phyloP scores from a whole-genome alignment of 2,888 invertebrate species.

The Euclidia mi region DNA sequence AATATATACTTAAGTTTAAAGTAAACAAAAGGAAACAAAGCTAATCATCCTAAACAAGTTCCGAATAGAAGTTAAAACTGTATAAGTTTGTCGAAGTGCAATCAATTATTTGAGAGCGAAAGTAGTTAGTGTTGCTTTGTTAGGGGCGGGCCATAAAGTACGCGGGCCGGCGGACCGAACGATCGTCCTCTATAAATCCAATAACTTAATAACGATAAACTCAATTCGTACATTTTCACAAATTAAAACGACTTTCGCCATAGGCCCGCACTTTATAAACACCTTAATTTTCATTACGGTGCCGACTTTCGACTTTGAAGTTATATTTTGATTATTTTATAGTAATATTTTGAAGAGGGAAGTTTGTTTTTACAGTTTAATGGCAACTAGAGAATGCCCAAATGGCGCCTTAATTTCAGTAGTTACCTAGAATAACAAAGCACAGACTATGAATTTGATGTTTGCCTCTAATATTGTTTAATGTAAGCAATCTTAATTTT shows the following conservation, averaged over 20 bases:
- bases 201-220: slow-evolving; percentile 68
- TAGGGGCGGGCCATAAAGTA: slow-evolving; percentile 41
- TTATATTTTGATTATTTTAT: slow-evolving; percentile 17
- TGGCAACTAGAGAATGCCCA: background rate
- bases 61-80: slow-evolving; percentile 42
- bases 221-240: slow-evolving; percentile 74
- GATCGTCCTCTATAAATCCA: slow-evolving; percentile 67
- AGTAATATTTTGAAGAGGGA: slow-evolving; percentile 11
- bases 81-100: slow-evolving; percentile 42
- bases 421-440: background rate
- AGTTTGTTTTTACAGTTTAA: slow-evolving; percentile 14
- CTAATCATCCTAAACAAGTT: slow-evolving; percentile 37
- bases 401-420: background rate
- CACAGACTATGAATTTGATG: no score
- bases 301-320: slow-evolving; percentile 5
- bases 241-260: slow-evolving; percentile 80
- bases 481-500: no score
- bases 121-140: slow-evolving; percentile 58
- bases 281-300: slow-evolving; percentile 83
- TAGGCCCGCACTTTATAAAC: slow-evolving; percentile 79
- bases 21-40: slow-evolving; percentile 22
- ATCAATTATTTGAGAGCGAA: slow-evolving; percentile 60
- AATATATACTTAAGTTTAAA: background rate
- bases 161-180: slow-evolving; percentile 35
- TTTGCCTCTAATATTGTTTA: no score